Evolutionary conservation across 2,113 vertebrate genomes (phyloP).

Genomic region (Deroptyus accipitrinus): DNA sequence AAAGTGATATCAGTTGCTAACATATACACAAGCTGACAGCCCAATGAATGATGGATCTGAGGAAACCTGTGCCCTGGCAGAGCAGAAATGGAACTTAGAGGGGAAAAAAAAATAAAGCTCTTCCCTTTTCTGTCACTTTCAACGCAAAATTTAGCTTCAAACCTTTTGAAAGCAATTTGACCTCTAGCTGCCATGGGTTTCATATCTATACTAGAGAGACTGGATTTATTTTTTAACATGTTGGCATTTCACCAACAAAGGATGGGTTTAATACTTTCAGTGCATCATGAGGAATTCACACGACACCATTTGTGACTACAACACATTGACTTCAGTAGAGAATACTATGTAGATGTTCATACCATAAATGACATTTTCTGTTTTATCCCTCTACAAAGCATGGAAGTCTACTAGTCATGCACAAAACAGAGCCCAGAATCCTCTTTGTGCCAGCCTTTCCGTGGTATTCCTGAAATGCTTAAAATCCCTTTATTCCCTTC

Average conservation of each 20-base stretch:
- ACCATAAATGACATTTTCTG: not conserved
- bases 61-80: not conserved
- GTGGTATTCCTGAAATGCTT: not conserved
- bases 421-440: not conserved
- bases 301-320: not conserved
- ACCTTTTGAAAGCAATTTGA: not conserved
- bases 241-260: not conserved
- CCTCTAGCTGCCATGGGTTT: not conserved
- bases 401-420: not conserved
- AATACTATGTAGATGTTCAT: not conserved
- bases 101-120: not conserved
- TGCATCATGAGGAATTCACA: not conserved
- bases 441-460: not conserved
- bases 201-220: accelerated
- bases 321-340: not conserved
- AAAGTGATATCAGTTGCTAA: too few relatives aligned
- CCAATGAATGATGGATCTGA: not conserved
- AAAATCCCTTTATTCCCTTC: not conserved
- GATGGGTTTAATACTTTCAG: not conserved
- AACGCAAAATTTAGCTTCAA: not conserved
- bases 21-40: accelerated
- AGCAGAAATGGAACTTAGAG: accelerated
- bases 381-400: not conserved
- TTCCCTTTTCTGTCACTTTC: not conserved
- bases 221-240: not conserved